These are phyloP conservation scores for Dorcus parallelipipedus DNA, from an alignment of 2,888 invertebrate species.

Conservation along the genomic window DNA sequence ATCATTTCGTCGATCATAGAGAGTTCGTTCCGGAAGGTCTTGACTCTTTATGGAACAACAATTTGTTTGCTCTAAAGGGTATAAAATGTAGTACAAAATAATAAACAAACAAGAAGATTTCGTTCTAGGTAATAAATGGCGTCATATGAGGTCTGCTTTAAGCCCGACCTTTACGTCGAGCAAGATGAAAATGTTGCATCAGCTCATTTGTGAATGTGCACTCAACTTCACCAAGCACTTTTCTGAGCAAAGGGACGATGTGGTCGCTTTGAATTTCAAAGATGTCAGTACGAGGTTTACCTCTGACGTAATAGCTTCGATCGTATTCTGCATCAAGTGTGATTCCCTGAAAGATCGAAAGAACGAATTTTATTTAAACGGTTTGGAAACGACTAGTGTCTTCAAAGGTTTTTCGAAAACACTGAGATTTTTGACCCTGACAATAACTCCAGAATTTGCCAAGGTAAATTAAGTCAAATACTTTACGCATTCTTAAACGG, in stretches of 20 bases:
- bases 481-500: no score
- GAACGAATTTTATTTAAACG: slow-evolving; percentile 40
- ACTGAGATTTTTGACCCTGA: no score
- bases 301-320: slow-evolving; percentile 40
- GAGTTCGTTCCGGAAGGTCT: not conserved
- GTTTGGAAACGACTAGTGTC: no score
- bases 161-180: slow-evolving; percentile 58
- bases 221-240: slow-evolving; percentile 34
- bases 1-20: slow-evolving; percentile 22
- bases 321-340: slow-evolving; percentile 40
- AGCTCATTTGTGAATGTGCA: slow-evolving; percentile 46
- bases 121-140: slow-evolving; percentile 23
- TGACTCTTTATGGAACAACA: not conserved
- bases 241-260: slow-evolving; percentile 13
- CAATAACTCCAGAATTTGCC: no score
- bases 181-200: slow-evolving; percentile 56
- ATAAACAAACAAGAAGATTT: not conserved
- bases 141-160: slow-evolving; percentile 51
- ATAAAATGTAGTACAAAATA: no score
- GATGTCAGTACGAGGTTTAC: slow-evolving; percentile 39
- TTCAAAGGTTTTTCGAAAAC: no score
- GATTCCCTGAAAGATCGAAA: slow-evolving; percentile 37
- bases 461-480: no score
- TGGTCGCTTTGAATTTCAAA: slow-evolving; percentile 34
- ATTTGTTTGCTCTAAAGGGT: slow-evolving; percentile 6